These are phyloP conservation scores for Dendrolimus punctatus DNA, from an alignment of 1,140 invertebrate species.

Conservation along the genomic window DNA sequence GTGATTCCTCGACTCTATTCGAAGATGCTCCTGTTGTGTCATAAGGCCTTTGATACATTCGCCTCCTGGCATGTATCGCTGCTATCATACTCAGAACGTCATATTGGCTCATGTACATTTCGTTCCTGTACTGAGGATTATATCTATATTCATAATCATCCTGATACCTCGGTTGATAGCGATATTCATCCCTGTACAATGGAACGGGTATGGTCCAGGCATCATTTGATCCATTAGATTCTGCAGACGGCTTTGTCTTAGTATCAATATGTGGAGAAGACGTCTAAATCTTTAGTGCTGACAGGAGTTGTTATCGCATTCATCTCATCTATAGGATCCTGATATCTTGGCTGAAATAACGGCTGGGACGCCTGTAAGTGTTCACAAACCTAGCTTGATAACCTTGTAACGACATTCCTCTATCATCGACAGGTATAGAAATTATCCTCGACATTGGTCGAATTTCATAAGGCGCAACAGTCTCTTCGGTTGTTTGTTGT, in stretches of 20 bases:
- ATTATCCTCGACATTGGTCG: constrained; percentile 48
- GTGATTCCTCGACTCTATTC: constrained; percentile 72
- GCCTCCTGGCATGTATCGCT: constrained; percentile 56
- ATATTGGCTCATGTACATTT: constrained; percentile 59
- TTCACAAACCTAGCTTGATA: constrained; percentile 54
- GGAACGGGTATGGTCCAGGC: constrained; percentile 38
- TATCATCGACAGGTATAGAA: constrained; percentile 52
- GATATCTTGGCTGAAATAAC: constrained; percentile 40
- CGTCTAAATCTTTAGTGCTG: constrained; percentile 73
- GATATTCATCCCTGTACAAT: constrained; percentile 35
- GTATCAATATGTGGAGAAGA: constrained; percentile 72
- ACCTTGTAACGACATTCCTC: constrained; percentile 51
- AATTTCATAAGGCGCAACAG: constrained; percentile 34
- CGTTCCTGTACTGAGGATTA: constrained; percentile 49
- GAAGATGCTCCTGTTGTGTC: constrained; percentile 55
- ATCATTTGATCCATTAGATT: constrained; percentile 66
- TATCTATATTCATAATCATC: constrained; percentile 57
- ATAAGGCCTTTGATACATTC: constrained; percentile 58
- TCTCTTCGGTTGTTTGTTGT: constrained; percentile 33
- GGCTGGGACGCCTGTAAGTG: constrained; percentile 44
- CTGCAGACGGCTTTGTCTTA: constrained; percentile 72
- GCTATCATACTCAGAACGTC: constrained; percentile 30
- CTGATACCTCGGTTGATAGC: constrained; percentile 41
- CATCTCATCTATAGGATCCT: constrained; percentile 45
- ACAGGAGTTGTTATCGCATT: constrained; percentile 66